Conservation (phyloP, 2,888 invertebrate species). For the Drosophila neutralis region DNA sequence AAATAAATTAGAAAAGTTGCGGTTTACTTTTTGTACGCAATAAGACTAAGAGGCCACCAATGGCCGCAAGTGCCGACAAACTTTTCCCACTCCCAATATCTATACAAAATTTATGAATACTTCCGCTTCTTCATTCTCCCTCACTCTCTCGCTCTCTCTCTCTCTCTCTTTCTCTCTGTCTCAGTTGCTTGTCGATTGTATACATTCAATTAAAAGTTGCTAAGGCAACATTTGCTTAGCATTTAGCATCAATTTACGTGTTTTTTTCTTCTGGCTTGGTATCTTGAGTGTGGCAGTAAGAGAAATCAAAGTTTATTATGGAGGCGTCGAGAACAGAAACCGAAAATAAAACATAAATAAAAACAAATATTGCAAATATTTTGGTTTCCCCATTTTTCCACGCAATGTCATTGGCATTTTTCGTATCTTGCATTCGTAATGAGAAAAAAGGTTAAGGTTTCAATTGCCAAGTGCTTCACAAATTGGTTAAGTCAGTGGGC, state of each 20-base stretch:
- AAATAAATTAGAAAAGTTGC: conserved; percentile 79
- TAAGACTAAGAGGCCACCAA: conserved; percentile 6
- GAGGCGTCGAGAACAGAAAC: conserved; percentile 51
- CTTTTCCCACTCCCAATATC: conserved; percentile 47
- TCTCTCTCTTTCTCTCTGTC: no score
- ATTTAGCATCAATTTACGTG: conserved; percentile 48
- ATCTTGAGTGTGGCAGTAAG: conserved; percentile 17
- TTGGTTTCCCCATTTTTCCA: conserved; percentile 25
- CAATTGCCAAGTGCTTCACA: conserved; percentile 54
- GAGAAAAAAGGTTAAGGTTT: conserved; percentile 60
- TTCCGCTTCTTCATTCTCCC: conserved; percentile 26
- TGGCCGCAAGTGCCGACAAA: conserved; percentile 46
- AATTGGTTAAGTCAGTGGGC: conserved; percentile 53
- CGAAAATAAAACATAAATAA: conserved; percentile 37
- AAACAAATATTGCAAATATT: conserved; percentile 21
- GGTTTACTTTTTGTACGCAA: conserved; percentile 48
- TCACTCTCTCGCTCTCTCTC: neutral
- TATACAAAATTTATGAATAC: conserved; percentile 74
- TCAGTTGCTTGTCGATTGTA: conserved; percentile 28
- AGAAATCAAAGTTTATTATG: conserved; percentile 63
- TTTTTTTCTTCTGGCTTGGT: conserved; percentile 9
- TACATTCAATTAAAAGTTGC: conserved; percentile 75
- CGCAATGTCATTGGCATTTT: conserved; percentile 24
- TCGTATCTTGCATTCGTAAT: conserved; percentile 68
- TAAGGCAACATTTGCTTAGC: conserved; percentile 65